Evolutionary conservation across 2,888 invertebrate genomes (phyloP).

Genomic region (Trichacis sp.): DNA sequence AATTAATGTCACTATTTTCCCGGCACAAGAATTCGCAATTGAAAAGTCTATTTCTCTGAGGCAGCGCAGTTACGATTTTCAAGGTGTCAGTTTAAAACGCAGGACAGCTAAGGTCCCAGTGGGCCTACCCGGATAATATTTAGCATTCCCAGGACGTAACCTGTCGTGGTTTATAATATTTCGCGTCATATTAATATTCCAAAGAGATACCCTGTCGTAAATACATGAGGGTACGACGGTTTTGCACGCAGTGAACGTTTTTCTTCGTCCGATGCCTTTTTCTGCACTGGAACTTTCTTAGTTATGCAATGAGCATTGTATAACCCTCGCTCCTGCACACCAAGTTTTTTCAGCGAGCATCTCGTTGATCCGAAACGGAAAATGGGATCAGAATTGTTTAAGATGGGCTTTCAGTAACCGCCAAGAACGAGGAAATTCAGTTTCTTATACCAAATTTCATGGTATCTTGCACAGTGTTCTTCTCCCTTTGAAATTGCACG

Average conservation of each 20-base stretch:
- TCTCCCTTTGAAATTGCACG: no score
- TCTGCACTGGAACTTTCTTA: conserved; percentile 25
- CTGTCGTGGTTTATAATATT: conserved; percentile 69
- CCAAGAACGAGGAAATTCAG: conserved; percentile 14
- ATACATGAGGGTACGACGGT: conserved; percentile 38
- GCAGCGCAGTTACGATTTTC: not conserved
- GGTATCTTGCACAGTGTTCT: conserved; percentile 18
- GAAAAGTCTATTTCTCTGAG: no score
- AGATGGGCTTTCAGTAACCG: conserved; percentile 23
- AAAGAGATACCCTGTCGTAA: conserved; percentile 55
- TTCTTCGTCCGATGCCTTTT: conserved; percentile 7
- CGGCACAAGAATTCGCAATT: no score
- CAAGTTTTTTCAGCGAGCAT: conserved; percentile 32
- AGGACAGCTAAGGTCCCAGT: not conserved
- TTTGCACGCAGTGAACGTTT: conserved; percentile 14
- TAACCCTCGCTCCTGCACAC: not conserved
- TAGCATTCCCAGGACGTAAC: conserved; percentile 65
- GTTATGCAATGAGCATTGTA: conserved; percentile 24
- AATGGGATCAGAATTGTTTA: conserved; percentile 34
- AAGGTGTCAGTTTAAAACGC: not conserved
- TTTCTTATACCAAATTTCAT: conserved; percentile 25
- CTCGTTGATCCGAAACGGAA: conserved; percentile 29
- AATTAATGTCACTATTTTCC: no score
- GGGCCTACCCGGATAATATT: conserved; percentile 59
- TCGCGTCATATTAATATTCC: conserved; percentile 69